Percentiles rank a stretch among this genome's conserved stretches.
phyloP scores from a whole-genome alignment of 1,140 invertebrate species.

The Drosophila carrolli region DNA sequence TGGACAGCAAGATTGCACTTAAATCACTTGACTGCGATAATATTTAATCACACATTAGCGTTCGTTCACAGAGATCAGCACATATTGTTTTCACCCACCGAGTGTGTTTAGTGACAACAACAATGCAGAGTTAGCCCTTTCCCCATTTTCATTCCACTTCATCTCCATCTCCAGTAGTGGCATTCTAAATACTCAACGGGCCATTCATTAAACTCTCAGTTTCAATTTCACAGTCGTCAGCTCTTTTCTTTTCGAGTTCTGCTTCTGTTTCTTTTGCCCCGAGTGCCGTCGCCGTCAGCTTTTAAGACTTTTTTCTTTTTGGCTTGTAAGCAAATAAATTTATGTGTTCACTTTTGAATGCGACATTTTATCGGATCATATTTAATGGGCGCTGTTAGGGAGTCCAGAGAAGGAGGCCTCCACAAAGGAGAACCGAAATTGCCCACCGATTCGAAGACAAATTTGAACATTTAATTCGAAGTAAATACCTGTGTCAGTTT shows the following conservation, averaged over 20 bases:
- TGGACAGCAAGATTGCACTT: slow-evolving; percentile 43
- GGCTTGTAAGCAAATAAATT: slow-evolving; percentile 57
- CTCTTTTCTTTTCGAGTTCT: slow-evolving; percentile 37
- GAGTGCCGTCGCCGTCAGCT: slow-evolving; percentile 22
- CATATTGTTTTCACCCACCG: neutral
- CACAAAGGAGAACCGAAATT: slow-evolving; percentile 4
- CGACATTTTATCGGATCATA: slow-evolving; percentile 51
- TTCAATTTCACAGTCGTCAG: slow-evolving; percentile 49
- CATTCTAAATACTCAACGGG: slow-evolving; percentile 33
- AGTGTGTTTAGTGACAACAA: slow-evolving; percentile 20
- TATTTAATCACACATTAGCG: slow-evolving; percentile 30
- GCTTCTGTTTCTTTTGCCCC: slow-evolving; percentile 38
- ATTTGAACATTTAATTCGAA: slow-evolving; percentile 18
- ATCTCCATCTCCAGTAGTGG: slow-evolving; percentile 26
- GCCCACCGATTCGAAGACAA: slow-evolving; percentile 20
- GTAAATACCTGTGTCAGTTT: slow-evolving; percentile 6
- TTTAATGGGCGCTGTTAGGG: slow-evolving; percentile 40
- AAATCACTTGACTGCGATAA: slow-evolving; percentile 32
- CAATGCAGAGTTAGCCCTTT: neutral
- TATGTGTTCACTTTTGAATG: slow-evolving; percentile 48
- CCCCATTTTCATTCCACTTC: neutral
- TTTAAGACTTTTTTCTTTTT: slow-evolving; percentile 39
- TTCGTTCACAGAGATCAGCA: slow-evolving; percentile 13
- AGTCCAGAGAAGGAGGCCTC: slow-evolving; percentile 20
- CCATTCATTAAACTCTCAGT: slow-evolving; percentile 57